Evolutionary conservation across 2,113 vertebrate species (phyloP).

Genomic region (Theristicus caerulescens): DNA sequence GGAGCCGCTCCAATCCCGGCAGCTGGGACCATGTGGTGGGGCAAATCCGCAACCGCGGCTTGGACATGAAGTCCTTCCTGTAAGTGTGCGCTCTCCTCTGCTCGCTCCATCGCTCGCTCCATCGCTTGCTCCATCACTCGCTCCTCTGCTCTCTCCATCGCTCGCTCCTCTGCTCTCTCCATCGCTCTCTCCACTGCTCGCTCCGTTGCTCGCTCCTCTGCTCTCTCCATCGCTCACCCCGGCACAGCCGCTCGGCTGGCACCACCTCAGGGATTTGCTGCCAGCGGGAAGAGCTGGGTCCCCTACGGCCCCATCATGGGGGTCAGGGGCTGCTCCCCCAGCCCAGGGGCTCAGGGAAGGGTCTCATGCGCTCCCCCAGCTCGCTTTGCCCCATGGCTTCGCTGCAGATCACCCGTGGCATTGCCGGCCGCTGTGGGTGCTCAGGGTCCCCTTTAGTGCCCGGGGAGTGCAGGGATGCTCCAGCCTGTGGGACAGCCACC

Average conservation of each 20-base stretch:
- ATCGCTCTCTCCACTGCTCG: neutral
- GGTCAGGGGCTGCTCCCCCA: neutral
- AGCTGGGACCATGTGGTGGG: conserved; percentile 99
- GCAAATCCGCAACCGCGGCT: conserved; percentile 94
- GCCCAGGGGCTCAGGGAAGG: neutral
- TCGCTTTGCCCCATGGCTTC: neutral
- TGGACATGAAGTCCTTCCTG: conserved; percentile 99
- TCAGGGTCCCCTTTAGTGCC: neutral
- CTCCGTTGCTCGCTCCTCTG: neutral
- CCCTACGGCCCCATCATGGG: accelerated
- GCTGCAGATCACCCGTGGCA: neutral
- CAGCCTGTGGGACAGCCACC: neutral
- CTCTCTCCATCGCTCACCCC: neutral
- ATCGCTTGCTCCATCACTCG: neutral
- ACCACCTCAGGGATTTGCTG: neutral
- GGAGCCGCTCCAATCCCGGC: conserved; percentile 85
- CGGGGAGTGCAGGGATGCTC: neutral
- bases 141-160: neutral
- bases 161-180: neutral
- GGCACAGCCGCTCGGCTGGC: accelerated
- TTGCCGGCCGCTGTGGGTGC: accelerated
- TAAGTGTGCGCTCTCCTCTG: conserved; percentile 77
- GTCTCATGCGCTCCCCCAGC: accelerated
- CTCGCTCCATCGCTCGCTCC: neutral
- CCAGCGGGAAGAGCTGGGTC: accelerated